phyloP scores from a whole-genome alignment of 2,797 vertebrate species.

The Phataginus tetradactyla region DNA sequence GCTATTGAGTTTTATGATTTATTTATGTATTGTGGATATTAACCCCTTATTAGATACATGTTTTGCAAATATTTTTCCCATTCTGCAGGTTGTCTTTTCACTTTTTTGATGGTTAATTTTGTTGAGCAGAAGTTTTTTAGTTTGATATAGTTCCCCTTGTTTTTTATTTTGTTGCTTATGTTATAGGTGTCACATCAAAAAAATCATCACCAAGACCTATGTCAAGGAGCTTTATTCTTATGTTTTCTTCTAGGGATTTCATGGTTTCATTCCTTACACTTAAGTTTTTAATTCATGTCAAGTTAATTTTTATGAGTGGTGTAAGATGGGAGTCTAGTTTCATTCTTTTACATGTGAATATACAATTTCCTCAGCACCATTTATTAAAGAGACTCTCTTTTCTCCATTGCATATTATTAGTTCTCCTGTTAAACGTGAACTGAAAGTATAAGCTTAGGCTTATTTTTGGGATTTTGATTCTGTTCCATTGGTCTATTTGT shows the following conservation, averaged over 20 bases:
- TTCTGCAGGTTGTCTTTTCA: not conserved
- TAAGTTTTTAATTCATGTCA: not conserved
- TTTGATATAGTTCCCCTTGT: not conserved
- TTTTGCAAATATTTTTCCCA: not conserved
- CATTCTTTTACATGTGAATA: not conserved
- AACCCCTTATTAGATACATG: not conserved
- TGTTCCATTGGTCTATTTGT: not conserved
- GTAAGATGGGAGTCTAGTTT: not conserved
- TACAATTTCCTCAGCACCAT: not conserved
- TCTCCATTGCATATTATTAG: not conserved
- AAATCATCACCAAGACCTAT: not conserved
- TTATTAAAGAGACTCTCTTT: not conserved
- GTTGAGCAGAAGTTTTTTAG: not conserved
- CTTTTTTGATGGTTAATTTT: not conserved
- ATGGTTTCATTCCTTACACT: not conserved
- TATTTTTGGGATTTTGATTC: not conserved
- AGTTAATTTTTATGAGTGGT: not conserved
- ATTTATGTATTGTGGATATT: not conserved
- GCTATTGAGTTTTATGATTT: not conserved
- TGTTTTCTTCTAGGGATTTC: not conserved
- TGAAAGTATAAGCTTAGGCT: not conserved
- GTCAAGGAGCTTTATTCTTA: not conserved
- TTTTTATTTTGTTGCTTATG: not conserved
- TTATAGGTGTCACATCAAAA: not conserved
- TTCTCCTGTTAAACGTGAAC: not conserved